Conservation (phyloP, 1,140 invertebrate genomes). For the Chironomus striatipennis region DNA sequence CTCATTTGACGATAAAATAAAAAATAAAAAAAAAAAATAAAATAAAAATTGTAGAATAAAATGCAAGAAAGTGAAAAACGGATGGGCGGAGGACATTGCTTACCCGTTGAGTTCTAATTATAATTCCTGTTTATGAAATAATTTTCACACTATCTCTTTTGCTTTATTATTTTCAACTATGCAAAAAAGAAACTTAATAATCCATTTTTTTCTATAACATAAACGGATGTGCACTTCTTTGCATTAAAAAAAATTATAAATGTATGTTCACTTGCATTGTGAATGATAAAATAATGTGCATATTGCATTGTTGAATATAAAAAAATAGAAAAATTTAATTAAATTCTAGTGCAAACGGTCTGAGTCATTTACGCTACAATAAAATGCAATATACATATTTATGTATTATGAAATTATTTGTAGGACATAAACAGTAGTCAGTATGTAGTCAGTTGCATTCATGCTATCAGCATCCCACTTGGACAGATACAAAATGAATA, state of each 20-base stretch:
- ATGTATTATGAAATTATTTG: neutral
- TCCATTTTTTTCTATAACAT: no score
- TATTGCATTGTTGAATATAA: neutral
- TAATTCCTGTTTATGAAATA: constrained; percentile 16
- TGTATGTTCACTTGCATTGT: no score
- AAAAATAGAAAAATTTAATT: neutral
- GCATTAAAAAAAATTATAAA: no score
- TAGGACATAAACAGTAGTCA: neutral
- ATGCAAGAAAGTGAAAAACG: neutral
- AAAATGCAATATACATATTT: constrained; percentile 11
- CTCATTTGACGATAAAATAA: no score
- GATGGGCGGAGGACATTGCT: neutral
- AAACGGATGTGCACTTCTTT: no score
- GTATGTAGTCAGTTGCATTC: neutral
- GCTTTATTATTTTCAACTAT: neutral
- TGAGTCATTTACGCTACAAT: neutral
- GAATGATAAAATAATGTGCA: neutral
- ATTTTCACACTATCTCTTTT: constrained; percentile 22
- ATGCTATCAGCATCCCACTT: neutral
- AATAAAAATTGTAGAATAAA: neutral
- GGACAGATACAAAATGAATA: no score
- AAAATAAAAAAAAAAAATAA: no score
- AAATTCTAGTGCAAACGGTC: neutral
- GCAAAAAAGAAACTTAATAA: no score
- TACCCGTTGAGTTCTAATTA: neutral